Conservation (phyloP, 2,888 invertebrate genomes). For the Dermolepida albohirtum region DNA sequence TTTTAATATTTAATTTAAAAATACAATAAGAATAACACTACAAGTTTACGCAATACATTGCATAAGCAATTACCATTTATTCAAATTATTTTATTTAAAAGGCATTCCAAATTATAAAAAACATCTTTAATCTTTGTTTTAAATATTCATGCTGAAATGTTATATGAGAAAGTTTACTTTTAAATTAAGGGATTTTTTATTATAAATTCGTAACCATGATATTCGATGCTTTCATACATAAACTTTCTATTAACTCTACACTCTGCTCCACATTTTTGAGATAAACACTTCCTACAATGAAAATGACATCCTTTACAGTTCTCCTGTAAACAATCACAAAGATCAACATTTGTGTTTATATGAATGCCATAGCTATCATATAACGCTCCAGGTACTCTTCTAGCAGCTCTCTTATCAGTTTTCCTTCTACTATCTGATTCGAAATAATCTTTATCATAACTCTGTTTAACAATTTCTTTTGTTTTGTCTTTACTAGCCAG, state of each 20-base stretch:
- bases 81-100: too few relatives aligned
- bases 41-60: too few relatives aligned
- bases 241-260: constrained; percentile 84
- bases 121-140: too few relatives aligned
- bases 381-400: constrained; percentile 63
- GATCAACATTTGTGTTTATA: constrained; percentile 73
- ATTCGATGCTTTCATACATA: constrained; percentile 81
- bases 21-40: too few relatives aligned
- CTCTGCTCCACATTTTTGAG: constrained; percentile 82
- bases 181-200: constrained; percentile 68
- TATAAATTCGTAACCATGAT: constrained; percentile 81
- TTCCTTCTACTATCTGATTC: constrained; percentile 71
- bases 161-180: constrained; percentile 7
- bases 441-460: constrained; percentile 37
- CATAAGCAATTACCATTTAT: too few relatives aligned
- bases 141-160: not conserved
- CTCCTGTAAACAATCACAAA: constrained; percentile 87
- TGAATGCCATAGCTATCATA: constrained; percentile 80
- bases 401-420: constrained; percentile 71
- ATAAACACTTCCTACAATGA: constrained; percentile 79
- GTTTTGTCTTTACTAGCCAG: constrained; percentile 46
- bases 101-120: too few relatives aligned
- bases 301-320: constrained; percentile 89
- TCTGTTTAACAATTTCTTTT: constrained; percentile 31
- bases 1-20: too few relatives aligned